A percentile compares a stretch with the other conserved stretches of the same genome.
Conservation (phyloP, 2,113 vertebrate genomes). For the Urocynchramus pylzowi region DNA sequence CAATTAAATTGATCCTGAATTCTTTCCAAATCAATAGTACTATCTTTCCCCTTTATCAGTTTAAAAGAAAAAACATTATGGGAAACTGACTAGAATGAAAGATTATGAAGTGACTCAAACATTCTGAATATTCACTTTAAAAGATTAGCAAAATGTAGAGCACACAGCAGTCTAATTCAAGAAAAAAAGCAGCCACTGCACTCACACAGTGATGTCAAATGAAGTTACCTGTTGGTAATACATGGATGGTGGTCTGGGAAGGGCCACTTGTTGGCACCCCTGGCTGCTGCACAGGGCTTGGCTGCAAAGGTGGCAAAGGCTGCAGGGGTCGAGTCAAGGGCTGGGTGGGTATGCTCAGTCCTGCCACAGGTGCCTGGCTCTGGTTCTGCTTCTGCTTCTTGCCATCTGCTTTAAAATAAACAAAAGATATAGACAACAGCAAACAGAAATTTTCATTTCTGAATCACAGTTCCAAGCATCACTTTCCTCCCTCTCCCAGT, state of each 20-base stretch:
- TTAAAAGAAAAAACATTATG: background rate
- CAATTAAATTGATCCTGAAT: background rate
- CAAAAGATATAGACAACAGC: background rate
- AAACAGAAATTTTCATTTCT: background rate
- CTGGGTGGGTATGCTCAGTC: conserved; percentile 44
- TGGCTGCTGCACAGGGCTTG: conserved; percentile 62
- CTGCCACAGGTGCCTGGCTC: conserved; percentile 47
- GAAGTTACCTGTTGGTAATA: conserved; percentile 75
- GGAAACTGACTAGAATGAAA: background rate
- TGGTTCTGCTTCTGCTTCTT: conserved; percentile 61
- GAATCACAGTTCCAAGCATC: background rate
- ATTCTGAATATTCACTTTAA: background rate
- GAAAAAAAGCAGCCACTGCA: background rate
- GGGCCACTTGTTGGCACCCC: conserved; percentile 72
- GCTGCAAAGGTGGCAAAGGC: conserved; percentile 66
- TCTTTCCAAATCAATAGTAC: background rate
- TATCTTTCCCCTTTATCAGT: background rate
- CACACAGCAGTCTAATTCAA: background rate
- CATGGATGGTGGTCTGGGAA: conserved; percentile 77
- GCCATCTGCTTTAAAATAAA: conserved; percentile 48
- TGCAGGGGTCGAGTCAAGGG: conserved; percentile 65
- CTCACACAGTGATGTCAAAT: background rate
- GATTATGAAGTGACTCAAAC: background rate
- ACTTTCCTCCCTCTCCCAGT: rapidly evolving
- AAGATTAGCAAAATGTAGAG: background rate